phyloP scores from a whole-genome alignment of 2,888 invertebrate species.

The Chesias legatella region DNA sequence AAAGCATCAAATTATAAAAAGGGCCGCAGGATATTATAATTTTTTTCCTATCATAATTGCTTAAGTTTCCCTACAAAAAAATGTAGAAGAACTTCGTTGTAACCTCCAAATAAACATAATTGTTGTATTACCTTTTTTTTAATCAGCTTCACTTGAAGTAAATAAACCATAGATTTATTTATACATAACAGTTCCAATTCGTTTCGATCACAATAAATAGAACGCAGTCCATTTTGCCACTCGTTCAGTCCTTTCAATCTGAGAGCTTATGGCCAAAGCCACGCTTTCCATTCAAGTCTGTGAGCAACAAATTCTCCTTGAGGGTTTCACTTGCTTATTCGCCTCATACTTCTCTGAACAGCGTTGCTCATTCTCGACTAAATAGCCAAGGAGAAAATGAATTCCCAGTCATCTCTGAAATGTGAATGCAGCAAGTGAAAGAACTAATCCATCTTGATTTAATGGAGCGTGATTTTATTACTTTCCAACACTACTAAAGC shows the following conservation, averaged over 20 bases:
- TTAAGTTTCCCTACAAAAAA: no score
- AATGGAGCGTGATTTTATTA: no score
- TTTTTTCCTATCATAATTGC: no score
- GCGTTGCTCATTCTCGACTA: slow-evolving; percentile 3
- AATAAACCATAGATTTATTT: background rate
- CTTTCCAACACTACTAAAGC: no score
- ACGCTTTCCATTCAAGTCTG: slow-evolving; percentile 17
- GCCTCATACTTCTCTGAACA: background rate
- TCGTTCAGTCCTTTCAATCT: slow-evolving; percentile 17
- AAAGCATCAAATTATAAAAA: no score
- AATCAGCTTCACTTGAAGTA: background rate
- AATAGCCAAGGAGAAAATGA: background rate
- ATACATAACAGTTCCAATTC: slow-evolving; percentile 2
- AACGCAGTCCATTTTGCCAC: slow-evolving; percentile 17
- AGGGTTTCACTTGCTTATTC: slow-evolving; percentile 12
- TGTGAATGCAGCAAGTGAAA: no score
- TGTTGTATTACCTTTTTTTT: no score
- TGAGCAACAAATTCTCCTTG: slow-evolving; percentile 18
- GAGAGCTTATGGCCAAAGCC: slow-evolving; percentile 17
- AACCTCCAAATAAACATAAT: no score
- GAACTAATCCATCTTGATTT: no score
- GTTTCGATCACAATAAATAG: slow-evolving; percentile 17
- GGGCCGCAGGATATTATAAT: no score
- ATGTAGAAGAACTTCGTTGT: no score
- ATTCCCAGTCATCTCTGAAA: background rate